Percentiles rank a stretch among this genome's conserved stretches.
Conservation (phyloP, 2,797 vertebrate genomes). For the Antrozous pallidus region DNA sequence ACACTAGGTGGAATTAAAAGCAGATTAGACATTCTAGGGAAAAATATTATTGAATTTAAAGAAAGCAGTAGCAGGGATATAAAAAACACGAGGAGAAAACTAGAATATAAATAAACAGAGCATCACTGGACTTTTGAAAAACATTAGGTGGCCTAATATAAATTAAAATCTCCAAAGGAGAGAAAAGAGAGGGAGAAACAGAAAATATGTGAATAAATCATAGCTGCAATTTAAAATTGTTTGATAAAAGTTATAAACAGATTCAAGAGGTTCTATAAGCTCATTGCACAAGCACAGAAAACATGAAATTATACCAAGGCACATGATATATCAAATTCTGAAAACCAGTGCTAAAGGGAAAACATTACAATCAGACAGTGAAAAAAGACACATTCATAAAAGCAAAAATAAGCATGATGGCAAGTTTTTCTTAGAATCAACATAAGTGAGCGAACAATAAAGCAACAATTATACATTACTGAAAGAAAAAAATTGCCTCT, state of each 20-base stretch:
- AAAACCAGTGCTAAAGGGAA: neutral
- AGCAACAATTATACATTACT: neutral
- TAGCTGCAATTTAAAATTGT: neutral
- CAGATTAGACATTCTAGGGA: no score
- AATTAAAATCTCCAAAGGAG: neutral
- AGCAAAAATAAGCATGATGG: neutral
- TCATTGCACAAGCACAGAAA: neutral
- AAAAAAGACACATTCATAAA: neutral
- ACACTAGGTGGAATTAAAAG: no score
- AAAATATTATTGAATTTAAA: no score
- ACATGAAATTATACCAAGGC: neutral
- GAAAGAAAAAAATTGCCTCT: neutral
- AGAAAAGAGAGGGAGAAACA: neutral
- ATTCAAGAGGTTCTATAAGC: neutral
- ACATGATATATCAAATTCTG: neutral
- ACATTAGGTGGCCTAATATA: neutral
- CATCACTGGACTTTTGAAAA: neutral
- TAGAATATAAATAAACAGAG: neutral
- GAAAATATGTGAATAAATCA: neutral
- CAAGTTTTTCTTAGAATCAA: neutral
- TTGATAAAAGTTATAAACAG: slow-evolving; percentile 10
- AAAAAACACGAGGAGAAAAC: no score
- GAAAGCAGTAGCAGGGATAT: no score
- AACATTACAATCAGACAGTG: neutral
- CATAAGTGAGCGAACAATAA: neutral